Base-by-base conservation (phyloP, 2,797 vertebrate species). In the Mus spretus region DNA sequence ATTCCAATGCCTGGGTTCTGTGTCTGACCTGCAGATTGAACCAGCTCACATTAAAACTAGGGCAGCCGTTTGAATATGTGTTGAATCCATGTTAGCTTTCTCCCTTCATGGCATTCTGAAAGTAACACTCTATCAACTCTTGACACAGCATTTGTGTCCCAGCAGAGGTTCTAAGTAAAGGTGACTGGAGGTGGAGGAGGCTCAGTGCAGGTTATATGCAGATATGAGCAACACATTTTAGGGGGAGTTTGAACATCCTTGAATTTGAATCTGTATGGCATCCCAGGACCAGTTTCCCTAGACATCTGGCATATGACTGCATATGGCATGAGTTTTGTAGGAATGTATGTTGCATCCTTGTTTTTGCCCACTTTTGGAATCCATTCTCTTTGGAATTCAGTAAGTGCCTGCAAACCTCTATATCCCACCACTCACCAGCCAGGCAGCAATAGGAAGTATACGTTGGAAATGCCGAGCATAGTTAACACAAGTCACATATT, bases 401-500 rank as follows among this genome's bases (percentile, higher is more conserved):
- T 26, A 2, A 80, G 83, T 53, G 26, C 37, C 90, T 47, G 1
- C 50, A 74, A 90, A 44, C n/a, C 34, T 77, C 19, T 74, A 44
- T 24, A 14, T 78, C 14, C 59, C 22, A 44, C 65, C 24, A 63
- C 47, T 24, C 31, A 19, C 90, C 85, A 88, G 4, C 59, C 75
- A 84, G 57, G 70, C 28, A 2, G 19, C 70, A 88, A 34, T 9
- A 40, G 50, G 82, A 75, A 53, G 5, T 3, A 24, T 17, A 53
- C 61, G 20, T 67, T 53, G 34, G 47, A 53, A 85, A 82, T 84
- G 37, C 57, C 40, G 40, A 86, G 82, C 20, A 19, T 59, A 22
- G 40, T 85, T 74, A 55, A 13, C 57, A 90, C 61, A 95, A 59
- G 47, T 94, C 63, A 53, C 55, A 95, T 85, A 77, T 40, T 72